Conservation (phyloP, 2,113 vertebrate species). For the Tretioscincus oriximinensis region DNA sequence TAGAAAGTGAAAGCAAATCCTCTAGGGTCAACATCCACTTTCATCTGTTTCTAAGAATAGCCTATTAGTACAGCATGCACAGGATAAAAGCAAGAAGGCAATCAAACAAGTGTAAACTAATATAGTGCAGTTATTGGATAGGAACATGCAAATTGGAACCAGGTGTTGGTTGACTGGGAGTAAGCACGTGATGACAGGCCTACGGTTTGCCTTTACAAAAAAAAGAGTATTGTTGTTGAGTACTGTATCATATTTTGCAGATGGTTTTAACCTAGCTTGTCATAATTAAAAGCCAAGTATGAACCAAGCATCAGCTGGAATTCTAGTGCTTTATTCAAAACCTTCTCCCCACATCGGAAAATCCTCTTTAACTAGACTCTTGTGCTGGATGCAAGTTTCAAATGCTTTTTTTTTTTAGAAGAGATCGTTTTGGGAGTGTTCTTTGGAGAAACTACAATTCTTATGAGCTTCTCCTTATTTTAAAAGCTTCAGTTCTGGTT, state of each 20-base stretch:
- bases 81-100: constrained; percentile 49
- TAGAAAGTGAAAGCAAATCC: constrained; percentile 16
- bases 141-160: constrained; percentile 75
- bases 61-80: constrained; percentile 45
- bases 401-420: background rate
- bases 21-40: constrained; percentile 35
- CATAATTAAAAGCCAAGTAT: constrained; percentile 37
- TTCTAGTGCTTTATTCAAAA: constrained; percentile 18
- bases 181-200: constrained; percentile 66
- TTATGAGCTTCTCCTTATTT: no score
- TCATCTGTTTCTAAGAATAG: constrained; percentile 61
- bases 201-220: constrained; percentile 28
- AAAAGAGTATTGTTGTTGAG: constrained; percentile 45
- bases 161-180: constrained; percentile 79
- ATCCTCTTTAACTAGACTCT: constrained; percentile 41
- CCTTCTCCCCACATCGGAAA: constrained; percentile 66
- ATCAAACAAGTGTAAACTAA: constrained; percentile 59
- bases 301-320: constrained; percentile 47
- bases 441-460: no score
- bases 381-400: constrained; percentile 50
- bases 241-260: constrained; percentile 51
- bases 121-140: constrained; percentile 68
- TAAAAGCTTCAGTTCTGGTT: no score
- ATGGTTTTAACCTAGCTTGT: constrained; percentile 53
- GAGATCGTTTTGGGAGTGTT: no score